Base-by-base conservation (phyloP, 1,140 invertebrate genomes). In the Drosophila pectinifera region DNA sequence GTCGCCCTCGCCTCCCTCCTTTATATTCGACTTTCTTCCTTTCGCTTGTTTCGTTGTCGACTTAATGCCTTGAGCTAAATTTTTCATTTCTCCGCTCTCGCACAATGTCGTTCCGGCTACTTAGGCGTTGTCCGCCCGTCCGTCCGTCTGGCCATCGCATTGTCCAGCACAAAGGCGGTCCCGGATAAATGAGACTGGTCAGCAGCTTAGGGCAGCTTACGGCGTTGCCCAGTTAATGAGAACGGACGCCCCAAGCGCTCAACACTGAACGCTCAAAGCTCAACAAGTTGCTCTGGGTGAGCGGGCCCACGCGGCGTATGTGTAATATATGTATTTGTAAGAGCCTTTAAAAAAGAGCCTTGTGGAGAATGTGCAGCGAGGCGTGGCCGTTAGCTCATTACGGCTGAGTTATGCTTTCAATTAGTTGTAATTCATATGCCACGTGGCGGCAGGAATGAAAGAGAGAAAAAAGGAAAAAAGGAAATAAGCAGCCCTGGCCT, bases 321-420 rank as follows among this genome's bases (percentile, higher is more conserved):
- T 63, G 79, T 34, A 36, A 79, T 76, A 58, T 76, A 69, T 20
- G 45, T 78, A 68, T 45, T 22, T 54, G 34, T 20, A 53, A 75
- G 26, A 26, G 34, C 14, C 56, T 80, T 68, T 62, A 49, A 64
- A 31, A 54, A 41, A 56, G 53, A 41, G 26, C 34, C 28, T 62
- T 64, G 73, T 13, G 22, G 31, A 26, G 53, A 45, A 51, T 58
- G 74, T 63, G 74, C 65, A 72, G 42, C 62, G 34, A 69, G 57
- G 61, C 70, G 49, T 43, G 22, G 58, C 53, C 48, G 61, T 58
- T 46, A 63, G 67, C 83, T 80, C 84, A 83, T 88, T 83, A 89
- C 41, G 55, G 59, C 79, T 89, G 79, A 89, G 76, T 89, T 89
- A 89, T 88, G 79, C 75, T 80, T 88, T 88, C 80, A 88, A 88